Evolutionary conservation across 2,888 invertebrate species (phyloP).

Genomic region (Actias luna): DNA sequence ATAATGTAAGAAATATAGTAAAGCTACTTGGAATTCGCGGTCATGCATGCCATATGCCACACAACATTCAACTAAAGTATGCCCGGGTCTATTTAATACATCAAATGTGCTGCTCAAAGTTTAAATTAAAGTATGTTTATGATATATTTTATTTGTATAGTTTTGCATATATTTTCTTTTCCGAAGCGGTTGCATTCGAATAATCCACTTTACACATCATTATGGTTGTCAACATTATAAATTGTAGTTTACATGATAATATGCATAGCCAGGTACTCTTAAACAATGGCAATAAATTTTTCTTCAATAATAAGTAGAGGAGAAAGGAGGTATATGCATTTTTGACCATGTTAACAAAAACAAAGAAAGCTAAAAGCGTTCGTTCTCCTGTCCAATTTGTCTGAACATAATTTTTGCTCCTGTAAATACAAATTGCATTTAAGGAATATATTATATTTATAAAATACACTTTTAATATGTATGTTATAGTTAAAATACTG

Average conservation of each 20-base stretch:
- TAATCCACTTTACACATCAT: slow-evolving; percentile 30
- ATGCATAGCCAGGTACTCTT: neutral
- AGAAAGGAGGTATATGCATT: too few species aligned
- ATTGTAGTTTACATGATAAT: neutral
- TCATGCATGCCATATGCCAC: slow-evolving; percentile 49
- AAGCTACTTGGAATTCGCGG: slow-evolving; percentile 30
- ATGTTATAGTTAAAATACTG: neutral
- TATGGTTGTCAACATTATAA: slow-evolving; percentile 32
- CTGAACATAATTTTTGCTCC: neutral
- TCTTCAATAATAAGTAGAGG: too few species aligned
- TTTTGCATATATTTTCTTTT: slow-evolving; percentile 29
- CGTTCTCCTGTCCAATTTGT: too few species aligned
- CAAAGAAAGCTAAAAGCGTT: too few species aligned
- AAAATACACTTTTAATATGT: neutral
- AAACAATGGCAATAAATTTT: too few species aligned
- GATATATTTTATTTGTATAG: slow-evolving; percentile 24
- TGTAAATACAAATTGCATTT: neutral
- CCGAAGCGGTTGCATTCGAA: slow-evolving; percentile 33
- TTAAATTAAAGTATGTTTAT: neutral
- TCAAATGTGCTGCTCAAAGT: neutral
- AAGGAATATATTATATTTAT: neutral
- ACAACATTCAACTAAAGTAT: slow-evolving; percentile 35
- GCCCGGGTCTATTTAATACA: slow-evolving; percentile 25
- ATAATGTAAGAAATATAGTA: slow-evolving; percentile 20
- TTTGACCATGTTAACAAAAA: too few species aligned